These are phyloP conservation scores for Hydrolagus affinis DNA, from an alignment of 2,113 vertebrate genomes.

Conservation along the genomic window DNA sequence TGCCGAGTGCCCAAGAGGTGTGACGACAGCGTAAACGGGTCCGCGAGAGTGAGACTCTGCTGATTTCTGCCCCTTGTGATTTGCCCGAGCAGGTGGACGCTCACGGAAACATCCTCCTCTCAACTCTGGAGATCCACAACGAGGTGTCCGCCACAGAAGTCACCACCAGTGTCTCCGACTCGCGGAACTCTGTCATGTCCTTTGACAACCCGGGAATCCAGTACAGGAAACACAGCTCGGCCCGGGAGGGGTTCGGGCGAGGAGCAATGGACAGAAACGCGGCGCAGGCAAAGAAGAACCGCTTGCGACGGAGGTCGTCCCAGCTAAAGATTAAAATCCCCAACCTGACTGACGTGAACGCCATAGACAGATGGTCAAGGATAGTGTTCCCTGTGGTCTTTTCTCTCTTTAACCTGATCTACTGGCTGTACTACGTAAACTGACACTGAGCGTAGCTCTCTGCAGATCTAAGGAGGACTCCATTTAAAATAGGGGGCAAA, in stretches of 20 bases:
- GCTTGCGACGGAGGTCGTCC: conserved; percentile 80
- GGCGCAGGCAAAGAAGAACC: conserved; percentile 67
- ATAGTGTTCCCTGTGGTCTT: conserved; percentile 90
- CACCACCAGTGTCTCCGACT: conserved; percentile 65
- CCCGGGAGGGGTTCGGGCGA: conserved; percentile 57
- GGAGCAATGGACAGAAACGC: conserved; percentile 65
- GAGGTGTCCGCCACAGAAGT: conserved; percentile 81
- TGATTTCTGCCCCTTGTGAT: conserved; percentile 30
- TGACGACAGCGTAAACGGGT: no score
- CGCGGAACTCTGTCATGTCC: conserved; percentile 77
- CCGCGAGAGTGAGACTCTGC: neutral
- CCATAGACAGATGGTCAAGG: conserved; percentile 93
- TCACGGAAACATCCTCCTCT: conserved; percentile 87
- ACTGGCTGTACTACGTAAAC: conserved; percentile 98
- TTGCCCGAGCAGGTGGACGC: conserved; percentile 71
- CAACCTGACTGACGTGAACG: conserved; percentile 91
- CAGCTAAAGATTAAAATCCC: conserved; percentile 97
- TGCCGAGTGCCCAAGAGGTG: neutral
- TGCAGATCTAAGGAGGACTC: conserved; percentile 22
- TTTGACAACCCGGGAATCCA: conserved; percentile 89
- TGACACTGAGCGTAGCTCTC: conserved; percentile 49
- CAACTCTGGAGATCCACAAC: conserved; percentile 90
- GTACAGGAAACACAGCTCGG: conserved; percentile 75
- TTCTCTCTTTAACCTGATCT: conserved; percentile 95
- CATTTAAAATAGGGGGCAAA: conserved; percentile 9